These are phyloP conservation scores for Augiades crinisus DNA, from an alignment of 2,888 invertebrate genomes.

Conservation along the genomic window DNA sequence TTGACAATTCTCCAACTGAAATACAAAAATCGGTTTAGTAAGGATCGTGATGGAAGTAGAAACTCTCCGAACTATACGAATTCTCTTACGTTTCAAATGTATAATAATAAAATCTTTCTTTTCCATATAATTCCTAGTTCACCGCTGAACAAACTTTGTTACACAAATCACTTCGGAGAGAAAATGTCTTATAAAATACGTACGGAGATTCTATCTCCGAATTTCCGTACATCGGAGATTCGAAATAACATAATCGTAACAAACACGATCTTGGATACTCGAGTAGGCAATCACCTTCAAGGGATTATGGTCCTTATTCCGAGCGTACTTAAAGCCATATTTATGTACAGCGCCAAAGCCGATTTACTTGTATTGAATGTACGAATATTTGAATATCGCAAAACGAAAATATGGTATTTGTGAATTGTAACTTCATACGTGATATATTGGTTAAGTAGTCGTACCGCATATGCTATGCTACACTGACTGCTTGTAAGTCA, in stretches of 20 bases:
- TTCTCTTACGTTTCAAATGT: no score
- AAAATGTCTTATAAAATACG: constrained; percentile 11
- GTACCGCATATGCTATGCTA: no score
- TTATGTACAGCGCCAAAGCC: constrained; percentile 10
- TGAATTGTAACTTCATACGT: not conserved
- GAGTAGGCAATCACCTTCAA: constrained; percentile 2
- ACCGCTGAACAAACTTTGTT: no score
- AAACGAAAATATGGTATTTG: not conserved
- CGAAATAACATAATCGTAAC: constrained; percentile 23
- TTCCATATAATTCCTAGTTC: no score
- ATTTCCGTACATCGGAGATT: constrained; percentile 21
- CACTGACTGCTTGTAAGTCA: no score
- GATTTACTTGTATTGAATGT: constrained; percentile 16
- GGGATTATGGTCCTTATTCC: constrained; percentile 16
- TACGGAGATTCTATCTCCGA: constrained; percentile 19
- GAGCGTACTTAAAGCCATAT: constrained; percentile 1
- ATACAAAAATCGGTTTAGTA: no score
- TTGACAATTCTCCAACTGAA: no score
- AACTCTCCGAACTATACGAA: no score
- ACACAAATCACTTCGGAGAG: no score
- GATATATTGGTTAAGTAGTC: not conserved
- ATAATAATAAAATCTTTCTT: no score
- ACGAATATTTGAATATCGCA: constrained; percentile 13
- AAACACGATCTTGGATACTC: constrained; percentile 18
- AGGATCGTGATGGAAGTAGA: no score